Conservation (phyloP, 1,140 invertebrate genomes). For the Magallana angulata region DNA sequence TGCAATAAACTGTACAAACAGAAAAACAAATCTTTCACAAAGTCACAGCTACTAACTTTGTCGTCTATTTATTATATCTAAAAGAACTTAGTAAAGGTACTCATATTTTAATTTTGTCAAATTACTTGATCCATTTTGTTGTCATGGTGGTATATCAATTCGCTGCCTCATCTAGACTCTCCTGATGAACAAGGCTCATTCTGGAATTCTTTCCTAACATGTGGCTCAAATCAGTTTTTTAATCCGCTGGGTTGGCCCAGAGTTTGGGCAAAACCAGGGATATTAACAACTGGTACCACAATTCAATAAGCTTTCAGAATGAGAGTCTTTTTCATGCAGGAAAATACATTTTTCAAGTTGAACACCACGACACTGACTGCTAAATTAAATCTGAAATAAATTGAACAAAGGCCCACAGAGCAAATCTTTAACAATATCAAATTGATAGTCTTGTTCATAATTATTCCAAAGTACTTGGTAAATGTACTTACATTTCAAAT, state of each 20-base stretch:
- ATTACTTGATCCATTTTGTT: neutral
- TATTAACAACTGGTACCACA: neutral
- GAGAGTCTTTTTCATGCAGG: neutral
- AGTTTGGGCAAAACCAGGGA: neutral
- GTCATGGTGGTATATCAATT: neutral
- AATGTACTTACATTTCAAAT: too few relatives aligned
- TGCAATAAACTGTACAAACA: neutral
- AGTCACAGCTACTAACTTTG: too few relatives aligned
- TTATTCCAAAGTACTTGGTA: too few relatives aligned
- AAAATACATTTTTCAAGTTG: too few relatives aligned
- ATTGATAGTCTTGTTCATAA: too few relatives aligned
- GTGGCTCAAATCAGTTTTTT: constrained; percentile 3
- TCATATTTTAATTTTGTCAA: neutral
- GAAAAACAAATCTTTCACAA: neutral
- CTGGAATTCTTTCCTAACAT: neutral
- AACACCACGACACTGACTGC: neutral
- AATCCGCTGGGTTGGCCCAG: neutral
- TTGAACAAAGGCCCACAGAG: neutral
- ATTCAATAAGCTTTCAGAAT: neutral
- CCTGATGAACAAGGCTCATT: neutral
- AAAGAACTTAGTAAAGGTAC: too few relatives aligned
- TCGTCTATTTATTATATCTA: too few relatives aligned
- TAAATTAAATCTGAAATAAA: neutral
- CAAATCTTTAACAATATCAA: neutral
- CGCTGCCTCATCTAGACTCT: too few relatives aligned